Base-by-base conservation (phyloP, 2,888 invertebrate species). In the Melinopterus prodromus region DNA sequence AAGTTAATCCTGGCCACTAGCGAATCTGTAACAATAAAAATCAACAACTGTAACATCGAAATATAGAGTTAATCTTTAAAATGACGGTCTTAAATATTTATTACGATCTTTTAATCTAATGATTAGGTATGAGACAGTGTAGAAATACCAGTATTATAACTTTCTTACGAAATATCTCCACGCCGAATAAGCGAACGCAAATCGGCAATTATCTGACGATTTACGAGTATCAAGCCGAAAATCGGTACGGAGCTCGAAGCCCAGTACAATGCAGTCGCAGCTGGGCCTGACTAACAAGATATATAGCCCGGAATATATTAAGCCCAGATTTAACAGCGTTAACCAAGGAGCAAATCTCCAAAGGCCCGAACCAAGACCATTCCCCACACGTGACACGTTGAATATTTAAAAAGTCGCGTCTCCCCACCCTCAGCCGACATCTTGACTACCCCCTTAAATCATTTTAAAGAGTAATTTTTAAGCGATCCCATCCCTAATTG, bases 211-310 rank as follows among this genome's bases (percentile, higher is more conserved):
- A 53, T 53, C 53, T 53, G 53, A 53, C 53, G 53, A 53, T 53
- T 53, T 53, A 53, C 53, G 53, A 53, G 53, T 53, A 53, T 53
- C 53, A 53, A 53, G 53, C 53, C 53, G 53, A 53, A 53, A 53
- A 53, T 53, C 53, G 53, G 53, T 53, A 53, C 12, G 53, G 53
- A 53, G 12, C 53, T 12, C 53, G 53, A 6, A 53, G 53, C 53
- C 9, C 9, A 12, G 53, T 53, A 53, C 53, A 53, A 53, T 53
- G 53, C 53, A 53, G 53, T 53, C 53, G 86, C 87, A 88, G 88
- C 88, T 89, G 88, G 87, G 88, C 88, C 87, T 88, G 88, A 89
- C 89, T 88, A 88, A 89, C 88, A 88, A 87, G 88, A 89, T 88
- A 87, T 88, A 88, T 87, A 86, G 86, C 87, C 86, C 86, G 53